Percentiles rank a stretch among this genome's conserved stretches.
These are phyloP conservation scores for Gisinianus flammeolus DNA, from an alignment of 2,888 invertebrate genomes.

Conservation along the genomic window DNA sequence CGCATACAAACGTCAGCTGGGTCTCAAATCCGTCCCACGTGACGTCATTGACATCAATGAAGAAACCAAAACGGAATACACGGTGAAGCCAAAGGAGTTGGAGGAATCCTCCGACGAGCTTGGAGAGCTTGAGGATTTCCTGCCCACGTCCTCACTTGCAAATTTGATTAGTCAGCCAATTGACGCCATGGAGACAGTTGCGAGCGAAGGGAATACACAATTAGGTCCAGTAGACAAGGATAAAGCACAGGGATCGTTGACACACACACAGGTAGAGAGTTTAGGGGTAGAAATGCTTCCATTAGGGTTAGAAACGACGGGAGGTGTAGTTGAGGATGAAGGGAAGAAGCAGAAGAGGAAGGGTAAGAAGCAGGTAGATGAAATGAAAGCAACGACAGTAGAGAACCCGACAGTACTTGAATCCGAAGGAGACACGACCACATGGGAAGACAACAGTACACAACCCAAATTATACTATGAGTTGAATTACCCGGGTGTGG, in stretches of 20 bases:
- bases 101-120: not conserved
- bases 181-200: not conserved
- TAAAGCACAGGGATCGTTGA: not conserved
- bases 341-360: not conserved
- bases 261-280: not conserved
- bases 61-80: slow-evolving; percentile 7
- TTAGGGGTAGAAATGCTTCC: not conserved
- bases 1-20: slow-evolving; percentile 24
- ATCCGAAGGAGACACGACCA: not conserved
- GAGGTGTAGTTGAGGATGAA: not conserved
- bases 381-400: not conserved
- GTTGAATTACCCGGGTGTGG: not conserved
- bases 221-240: not conserved
- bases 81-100: not conserved
- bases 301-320: not conserved
- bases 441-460: slow-evolving; percentile 1
- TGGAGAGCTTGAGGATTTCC: not conserved
- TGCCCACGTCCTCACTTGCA: not conserved
- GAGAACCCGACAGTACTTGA: not conserved
- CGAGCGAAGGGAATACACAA: not conserved
- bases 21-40: slow-evolving; percentile 22
- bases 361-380: not conserved
- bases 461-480: slow-evolving; percentile 5
- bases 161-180: not conserved
- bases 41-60: slow-evolving; percentile 15